phyloP scores from a whole-genome alignment of 2,113 vertebrate species.

The Jacana jacana region DNA sequence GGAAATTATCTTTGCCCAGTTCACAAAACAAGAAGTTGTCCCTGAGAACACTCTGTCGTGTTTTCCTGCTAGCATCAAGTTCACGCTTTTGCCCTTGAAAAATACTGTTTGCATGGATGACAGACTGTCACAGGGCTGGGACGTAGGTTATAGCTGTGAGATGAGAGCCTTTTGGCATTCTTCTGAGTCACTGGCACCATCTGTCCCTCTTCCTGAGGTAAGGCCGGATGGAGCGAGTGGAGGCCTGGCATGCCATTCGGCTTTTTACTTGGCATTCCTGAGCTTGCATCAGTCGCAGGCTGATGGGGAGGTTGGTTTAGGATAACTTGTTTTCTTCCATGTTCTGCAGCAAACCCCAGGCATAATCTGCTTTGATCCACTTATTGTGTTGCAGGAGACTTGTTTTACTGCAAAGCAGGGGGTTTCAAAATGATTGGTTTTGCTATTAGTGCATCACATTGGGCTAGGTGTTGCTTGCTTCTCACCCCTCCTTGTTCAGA shows the following conservation, averaged over 20 bases:
- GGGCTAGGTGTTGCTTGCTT: background rate
- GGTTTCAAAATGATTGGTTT: background rate
- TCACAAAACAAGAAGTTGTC: background rate
- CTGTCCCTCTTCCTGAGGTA: slow-evolving; percentile 40
- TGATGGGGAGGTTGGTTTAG: background rate
- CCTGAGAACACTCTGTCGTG: background rate
- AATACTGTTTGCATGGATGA: background rate
- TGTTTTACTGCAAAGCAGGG: background rate
- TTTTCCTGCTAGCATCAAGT: background rate
- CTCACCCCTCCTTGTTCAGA: background rate
- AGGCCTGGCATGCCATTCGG: background rate
- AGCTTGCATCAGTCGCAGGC: accelerated
- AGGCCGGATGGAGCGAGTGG: background rate
- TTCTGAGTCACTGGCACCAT: slow-evolving; percentile 65
- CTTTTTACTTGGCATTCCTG: background rate
- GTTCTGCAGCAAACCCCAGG: accelerated
- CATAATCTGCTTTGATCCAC: background rate
- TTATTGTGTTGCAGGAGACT: background rate
- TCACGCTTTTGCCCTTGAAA: slow-evolving; percentile 9
- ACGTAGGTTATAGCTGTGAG: slow-evolving; percentile 33
- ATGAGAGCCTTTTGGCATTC: background rate
- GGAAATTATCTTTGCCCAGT: background rate
- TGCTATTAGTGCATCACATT: background rate
- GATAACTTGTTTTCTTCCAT: background rate
- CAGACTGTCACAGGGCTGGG: background rate